Percentiles rank a stretch among this genome's conserved stretches.
Conservation (phyloP, 2,113 vertebrate species). For the Neofelis nebulosa region DNA sequence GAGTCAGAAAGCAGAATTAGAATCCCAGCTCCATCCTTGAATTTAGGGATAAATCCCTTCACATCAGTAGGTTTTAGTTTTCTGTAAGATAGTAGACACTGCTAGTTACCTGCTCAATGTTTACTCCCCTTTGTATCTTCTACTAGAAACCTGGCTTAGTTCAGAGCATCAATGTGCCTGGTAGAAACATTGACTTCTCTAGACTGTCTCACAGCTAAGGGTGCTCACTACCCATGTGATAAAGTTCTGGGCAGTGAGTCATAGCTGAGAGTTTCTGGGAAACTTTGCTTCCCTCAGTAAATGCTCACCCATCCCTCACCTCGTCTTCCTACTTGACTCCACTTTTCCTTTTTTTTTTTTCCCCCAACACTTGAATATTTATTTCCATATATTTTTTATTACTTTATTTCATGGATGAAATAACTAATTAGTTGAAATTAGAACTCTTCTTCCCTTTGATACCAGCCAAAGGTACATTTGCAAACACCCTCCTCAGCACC, state of each 20-base stretch:
- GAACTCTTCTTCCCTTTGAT: neutral
- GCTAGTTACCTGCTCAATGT: neutral
- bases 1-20: neutral
- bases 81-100: neutral
- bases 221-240: neutral
- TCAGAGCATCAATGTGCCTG: neutral
- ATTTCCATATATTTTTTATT: neutral
- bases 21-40: neutral
- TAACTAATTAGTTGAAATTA: neutral
- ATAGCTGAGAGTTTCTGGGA: neutral
- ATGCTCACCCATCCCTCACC: neutral
- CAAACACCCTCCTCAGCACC: neutral
- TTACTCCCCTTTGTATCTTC: neutral
- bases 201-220: neutral
- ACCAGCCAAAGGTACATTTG: neutral
- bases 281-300: neutral
- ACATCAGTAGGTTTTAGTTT: neutral
- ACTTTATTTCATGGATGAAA: neutral
- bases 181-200: neutral
- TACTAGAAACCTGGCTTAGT: neutral
- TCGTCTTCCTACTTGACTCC: neutral
- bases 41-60: neutral
- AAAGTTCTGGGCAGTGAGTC: neutral
- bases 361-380: neutral
- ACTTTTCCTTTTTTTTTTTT: neutral